Conservation (phyloP, 2,888 invertebrate species). For the Hoplodrina ambigua region DNA sequence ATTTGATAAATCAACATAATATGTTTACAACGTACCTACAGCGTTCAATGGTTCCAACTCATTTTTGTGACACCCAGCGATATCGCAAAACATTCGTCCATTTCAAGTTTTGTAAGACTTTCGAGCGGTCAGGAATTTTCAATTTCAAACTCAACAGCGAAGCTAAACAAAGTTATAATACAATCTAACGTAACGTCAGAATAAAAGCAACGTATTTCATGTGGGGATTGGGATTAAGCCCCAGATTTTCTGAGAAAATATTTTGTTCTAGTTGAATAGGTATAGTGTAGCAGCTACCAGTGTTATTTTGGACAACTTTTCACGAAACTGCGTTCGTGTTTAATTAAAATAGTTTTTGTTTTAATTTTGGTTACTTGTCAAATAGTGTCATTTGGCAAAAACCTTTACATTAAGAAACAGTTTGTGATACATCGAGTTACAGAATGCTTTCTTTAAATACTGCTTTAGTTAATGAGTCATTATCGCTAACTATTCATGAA, state of each 20-base stretch:
- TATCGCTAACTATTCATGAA: no score
- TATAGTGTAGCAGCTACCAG: slow-evolving; percentile 1
- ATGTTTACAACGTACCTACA: not conserved
- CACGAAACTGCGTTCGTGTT: not conserved
- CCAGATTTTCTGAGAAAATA: slow-evolving; percentile 38
- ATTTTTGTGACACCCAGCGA: slow-evolving; percentile 35
- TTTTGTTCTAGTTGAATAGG: slow-evolving; percentile 24
- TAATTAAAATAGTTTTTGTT: not conserved
- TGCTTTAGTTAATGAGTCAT: no score
- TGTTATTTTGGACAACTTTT: slow-evolving; percentile 6
- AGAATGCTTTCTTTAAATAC: no score
- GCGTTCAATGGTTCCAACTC: slow-evolving; percentile 1
- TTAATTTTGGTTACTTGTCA: not conserved
- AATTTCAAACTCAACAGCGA: slow-evolving; percentile 62
- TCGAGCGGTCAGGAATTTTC: slow-evolving; percentile 62
- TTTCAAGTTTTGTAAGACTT: slow-evolving; percentile 60
- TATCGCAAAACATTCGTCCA: slow-evolving; percentile 56
- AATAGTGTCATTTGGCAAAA: no score
- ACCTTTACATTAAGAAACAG: no score
- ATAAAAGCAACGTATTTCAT: slow-evolving; percentile 58
- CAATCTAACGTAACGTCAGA: slow-evolving; percentile 57
- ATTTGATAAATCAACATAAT: slow-evolving; percentile 7
- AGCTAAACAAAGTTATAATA: slow-evolving; percentile 62
- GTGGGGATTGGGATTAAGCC: slow-evolving; percentile 41
- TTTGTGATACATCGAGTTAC: no score